phyloP scores from a whole-genome alignment of 1,140 invertebrate genomes.

The Maniola jurtina region DNA sequence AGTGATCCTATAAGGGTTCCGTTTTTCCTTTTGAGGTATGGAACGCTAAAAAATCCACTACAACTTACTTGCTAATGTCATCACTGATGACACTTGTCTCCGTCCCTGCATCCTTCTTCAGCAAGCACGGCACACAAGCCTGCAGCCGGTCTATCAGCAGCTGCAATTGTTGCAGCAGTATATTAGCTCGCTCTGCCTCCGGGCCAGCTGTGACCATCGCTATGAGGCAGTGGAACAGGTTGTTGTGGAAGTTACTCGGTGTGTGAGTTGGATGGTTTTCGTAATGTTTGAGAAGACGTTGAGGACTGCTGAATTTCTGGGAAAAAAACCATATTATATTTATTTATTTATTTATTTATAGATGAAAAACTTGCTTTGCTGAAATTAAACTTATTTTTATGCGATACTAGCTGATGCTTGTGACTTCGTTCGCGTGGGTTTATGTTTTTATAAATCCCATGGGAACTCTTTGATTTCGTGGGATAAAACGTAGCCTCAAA shows the following conservation, averaged over 20 bases:
- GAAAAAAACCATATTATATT: constrained; percentile 20
- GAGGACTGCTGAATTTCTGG: constrained; percentile 62
- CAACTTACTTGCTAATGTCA: constrained; percentile 56
- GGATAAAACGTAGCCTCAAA: too few species aligned
- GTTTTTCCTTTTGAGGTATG: too few species aligned
- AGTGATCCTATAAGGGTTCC: too few species aligned
- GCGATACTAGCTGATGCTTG: too few species aligned
- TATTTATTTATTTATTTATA: too few species aligned
- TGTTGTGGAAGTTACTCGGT: constrained; percentile 57
- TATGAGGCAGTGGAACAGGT: constrained; percentile 64
- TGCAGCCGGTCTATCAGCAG: constrained; percentile 57
- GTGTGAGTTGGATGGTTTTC: constrained; percentile 61
- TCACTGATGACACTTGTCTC: constrained; percentile 56
- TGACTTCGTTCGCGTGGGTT: too few species aligned
- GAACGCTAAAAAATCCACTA: neutral
- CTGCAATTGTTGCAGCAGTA: constrained; percentile 62
- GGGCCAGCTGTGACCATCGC: constrained; percentile 55
- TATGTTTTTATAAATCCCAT: too few species aligned
- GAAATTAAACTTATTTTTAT: too few species aligned
- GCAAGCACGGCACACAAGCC: constrained; percentile 56
- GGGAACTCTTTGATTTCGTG: too few species aligned
- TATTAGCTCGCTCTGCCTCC: constrained; percentile 44
- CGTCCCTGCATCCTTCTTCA: constrained; percentile 39
- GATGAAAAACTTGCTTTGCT: too few species aligned
- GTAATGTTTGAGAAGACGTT: constrained; percentile 60